Evolutionary conservation across 2,113 vertebrate genomes (phyloP).

Genomic region (Poeciliopsis occidentalis): DNA sequence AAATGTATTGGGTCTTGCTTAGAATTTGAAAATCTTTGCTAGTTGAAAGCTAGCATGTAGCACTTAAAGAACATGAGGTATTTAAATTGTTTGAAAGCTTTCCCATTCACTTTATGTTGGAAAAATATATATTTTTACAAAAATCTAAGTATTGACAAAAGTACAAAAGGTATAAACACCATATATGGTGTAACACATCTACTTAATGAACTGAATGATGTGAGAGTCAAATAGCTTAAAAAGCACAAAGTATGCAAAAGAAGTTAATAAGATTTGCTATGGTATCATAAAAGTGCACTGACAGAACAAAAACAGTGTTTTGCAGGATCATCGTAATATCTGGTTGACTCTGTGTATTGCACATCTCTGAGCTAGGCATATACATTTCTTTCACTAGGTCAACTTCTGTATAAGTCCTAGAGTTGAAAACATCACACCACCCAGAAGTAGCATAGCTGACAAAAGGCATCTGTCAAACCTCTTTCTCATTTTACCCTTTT

Average conservation of each 20-base stretch:
- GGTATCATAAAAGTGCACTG: neutral
- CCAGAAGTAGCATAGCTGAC: conserved; percentile 41
- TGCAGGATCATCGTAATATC: neutral
- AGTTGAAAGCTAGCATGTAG: neutral
- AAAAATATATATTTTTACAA: neutral
- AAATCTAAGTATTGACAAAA: neutral
- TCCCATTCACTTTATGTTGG: neutral
- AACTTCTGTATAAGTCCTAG: conserved; percentile 9
- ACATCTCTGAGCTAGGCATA: conserved; percentile 11
- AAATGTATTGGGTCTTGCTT: too few relatives aligned
- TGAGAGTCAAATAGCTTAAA: neutral
- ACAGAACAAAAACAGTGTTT: neutral
- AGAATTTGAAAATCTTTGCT: too few relatives aligned
- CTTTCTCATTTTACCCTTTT: conserved; percentile 54
- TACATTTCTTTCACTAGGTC: conserved; percentile 22
- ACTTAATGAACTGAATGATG: neutral
- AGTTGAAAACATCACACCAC: conserved; percentile 39
- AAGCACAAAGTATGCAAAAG: too few relatives aligned
- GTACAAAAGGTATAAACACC: neutral
- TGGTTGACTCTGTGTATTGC: conserved; percentile 29
- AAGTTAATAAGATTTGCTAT: neutral
- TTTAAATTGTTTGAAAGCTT: neutral
- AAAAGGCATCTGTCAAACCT: conserved; percentile 73
- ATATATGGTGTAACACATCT: neutral
- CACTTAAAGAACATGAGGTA: neutral